Evolutionary conservation across 92 coral and sea anemone species (phyloP), one percentile per base, ranked within the genome.

Genomic region (Paragorgia papillata): DNA sequence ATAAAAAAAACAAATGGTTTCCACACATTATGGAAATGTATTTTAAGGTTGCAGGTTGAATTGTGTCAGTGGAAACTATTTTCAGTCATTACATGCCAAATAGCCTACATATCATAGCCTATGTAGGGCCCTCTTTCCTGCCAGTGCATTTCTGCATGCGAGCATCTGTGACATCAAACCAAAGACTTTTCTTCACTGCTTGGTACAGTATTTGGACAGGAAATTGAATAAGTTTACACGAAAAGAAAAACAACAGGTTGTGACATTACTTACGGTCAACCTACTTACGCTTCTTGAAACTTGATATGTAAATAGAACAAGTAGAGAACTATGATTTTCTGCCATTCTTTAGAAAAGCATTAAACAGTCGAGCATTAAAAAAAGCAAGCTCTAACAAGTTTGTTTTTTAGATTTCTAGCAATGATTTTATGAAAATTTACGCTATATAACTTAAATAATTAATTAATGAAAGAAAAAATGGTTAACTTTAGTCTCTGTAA

Each of bases 301-400:
- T 88, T 93, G 89, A 57, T 56, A 63, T 78, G 58, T 66, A 66
- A 83, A 71, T 51, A 71, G 61, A 79, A 83, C 63, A 73, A 83
- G 75, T 86, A 85, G 84, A 76, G 85, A 89, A 89, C 76, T 83
- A 78, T 80, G 88, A 88, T 89, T 88, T 88, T 86, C 92, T 84
- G 96, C 92, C 99, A 89, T 93, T 90, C 87, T 92, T 92, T 90
- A 83, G 90, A 86, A 89, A 95, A 91, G 94, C 89, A 94, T 87
- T 69, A 86, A 90, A 91, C 75, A 89, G 76, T 84, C 84, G 31
- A 43, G 69, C 85, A 86, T 90, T 90, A 88, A 88, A 75, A 26
- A 71, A 71, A 32, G 30, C 3, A 56, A 56, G 29, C 62, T 56
- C 62, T 17, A 1, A 56, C 8, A 51, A 17, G 58, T 5, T 22